A percentile compares a stretch with the other conserved stretches of the same genome.
Conservation (phyloP, 2,888 invertebrate species). For the Ferrisia virgata region DNA sequence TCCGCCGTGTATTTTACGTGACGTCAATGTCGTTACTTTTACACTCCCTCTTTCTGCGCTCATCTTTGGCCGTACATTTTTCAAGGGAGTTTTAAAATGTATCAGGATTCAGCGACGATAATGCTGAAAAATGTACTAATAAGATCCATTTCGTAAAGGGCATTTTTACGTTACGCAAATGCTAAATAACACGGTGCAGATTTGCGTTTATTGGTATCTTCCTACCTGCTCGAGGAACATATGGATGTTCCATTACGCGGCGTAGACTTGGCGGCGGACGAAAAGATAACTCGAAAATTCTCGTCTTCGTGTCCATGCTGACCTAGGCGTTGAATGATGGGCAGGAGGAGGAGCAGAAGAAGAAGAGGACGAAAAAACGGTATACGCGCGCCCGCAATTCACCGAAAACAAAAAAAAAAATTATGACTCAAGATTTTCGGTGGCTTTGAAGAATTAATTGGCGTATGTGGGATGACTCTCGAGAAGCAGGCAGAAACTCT, state of each 20-base stretch:
- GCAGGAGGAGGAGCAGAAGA: no score
- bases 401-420: not conserved
- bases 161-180: no score
- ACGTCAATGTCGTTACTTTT: conserved; percentile 41
- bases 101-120: not conserved
- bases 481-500: no score
- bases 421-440: not conserved
- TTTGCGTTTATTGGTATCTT: no score
- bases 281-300: not conserved
- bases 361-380: not conserved
- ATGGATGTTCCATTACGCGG: no score
- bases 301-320: not conserved
- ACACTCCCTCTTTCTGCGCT: not conserved
- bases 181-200: no score
- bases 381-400: not conserved
- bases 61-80: not conserved
- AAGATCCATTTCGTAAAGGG: not conserved
- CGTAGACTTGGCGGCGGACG: not conserved
- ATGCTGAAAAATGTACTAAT: not conserved
- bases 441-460: not conserved
- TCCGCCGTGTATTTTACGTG: conserved; percentile 35
- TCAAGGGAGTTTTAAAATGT: not conserved
- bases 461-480: not conserved
- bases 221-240: not conserved
- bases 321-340: not conserved